These are phyloP conservation scores for Cacoxenus indagator DNA, from an alignment of 2,888 invertebrate species.

Conservation along the genomic window DNA sequence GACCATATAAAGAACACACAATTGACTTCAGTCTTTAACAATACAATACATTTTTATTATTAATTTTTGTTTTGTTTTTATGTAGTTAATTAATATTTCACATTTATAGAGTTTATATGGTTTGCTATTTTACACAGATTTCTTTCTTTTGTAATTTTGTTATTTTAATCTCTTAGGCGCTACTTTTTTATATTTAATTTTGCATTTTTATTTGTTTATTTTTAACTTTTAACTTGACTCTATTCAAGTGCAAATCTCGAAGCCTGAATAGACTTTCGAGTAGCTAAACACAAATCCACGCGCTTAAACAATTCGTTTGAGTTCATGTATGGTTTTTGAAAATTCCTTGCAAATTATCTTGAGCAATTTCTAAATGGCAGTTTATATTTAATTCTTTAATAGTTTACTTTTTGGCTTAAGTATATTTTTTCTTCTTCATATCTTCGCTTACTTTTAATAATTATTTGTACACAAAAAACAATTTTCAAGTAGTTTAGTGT, in stretches of 20 bases:
- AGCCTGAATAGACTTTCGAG: neutral
- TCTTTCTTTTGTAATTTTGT: constrained; percentile 20
- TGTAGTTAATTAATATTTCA: constrained; percentile 37
- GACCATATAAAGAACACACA: no score
- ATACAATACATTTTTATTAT: constrained; percentile 62
- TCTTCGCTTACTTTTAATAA: neutral
- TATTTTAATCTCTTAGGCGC: constrained; percentile 27
- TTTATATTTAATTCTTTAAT: neutral
- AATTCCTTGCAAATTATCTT: neutral
- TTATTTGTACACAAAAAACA: constrained; percentile 12
- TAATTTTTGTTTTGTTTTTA: constrained; percentile 36
- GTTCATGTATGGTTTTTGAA: no score
- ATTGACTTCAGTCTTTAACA: constrained; percentile 68
- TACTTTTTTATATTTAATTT: constrained; percentile 35
- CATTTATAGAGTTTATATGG: constrained; percentile 47
- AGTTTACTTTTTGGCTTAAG: neutral
- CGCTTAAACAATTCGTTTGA: neutral
- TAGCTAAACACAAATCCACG: neutral
- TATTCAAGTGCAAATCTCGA: neutral
- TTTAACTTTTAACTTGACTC: neutral
- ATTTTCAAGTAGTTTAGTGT: neutral
- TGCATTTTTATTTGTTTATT: constrained; percentile 19
- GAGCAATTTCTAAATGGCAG: constrained; percentile 5
- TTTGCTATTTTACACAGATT: constrained; percentile 51
- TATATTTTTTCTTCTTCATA: neutral